Evolutionary conservation across 2,113 vertebrate genomes (phyloP).

Genomic region (Lepus europaeus): DNA sequence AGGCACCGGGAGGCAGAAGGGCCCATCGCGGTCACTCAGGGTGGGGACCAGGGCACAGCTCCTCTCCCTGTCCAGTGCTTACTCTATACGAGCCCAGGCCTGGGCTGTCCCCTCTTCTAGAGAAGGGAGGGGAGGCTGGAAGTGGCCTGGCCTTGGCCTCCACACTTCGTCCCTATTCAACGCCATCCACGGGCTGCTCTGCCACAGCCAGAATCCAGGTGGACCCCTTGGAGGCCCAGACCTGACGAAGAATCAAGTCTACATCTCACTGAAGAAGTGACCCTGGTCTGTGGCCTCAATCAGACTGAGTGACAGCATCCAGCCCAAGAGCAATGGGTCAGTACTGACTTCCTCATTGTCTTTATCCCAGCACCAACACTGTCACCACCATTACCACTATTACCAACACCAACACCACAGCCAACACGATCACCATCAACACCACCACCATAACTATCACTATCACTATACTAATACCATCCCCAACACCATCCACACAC

Average conservation of each 20-base stretch:
- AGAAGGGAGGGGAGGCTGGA: rapidly evolving
- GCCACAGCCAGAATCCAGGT: not conserved
- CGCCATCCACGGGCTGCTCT: rapidly evolving
- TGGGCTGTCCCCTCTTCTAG: not conserved
- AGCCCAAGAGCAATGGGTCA: not conserved
- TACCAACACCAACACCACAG: not conserved
- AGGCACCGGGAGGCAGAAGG: not conserved
- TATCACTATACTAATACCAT: not conserved
- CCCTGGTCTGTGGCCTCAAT: not conserved
- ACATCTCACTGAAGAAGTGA: not conserved
- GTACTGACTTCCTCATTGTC: too few species aligned
- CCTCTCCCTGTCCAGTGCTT: not conserved
- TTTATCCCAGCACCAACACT: rapidly evolving
- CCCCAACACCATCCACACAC: not conserved
- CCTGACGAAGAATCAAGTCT: not conserved
- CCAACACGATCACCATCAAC: too few species aligned
- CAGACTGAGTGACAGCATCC: not conserved
- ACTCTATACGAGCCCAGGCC: not conserved
- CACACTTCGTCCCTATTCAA: too few species aligned
- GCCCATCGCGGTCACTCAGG: not conserved
- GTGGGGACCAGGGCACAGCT: not conserved
- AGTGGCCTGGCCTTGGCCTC: not conserved
- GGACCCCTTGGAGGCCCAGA: not conserved
- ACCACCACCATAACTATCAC: not conserved
- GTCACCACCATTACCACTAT: too few species aligned